Evolutionary conservation across 2,888 invertebrate genomes (phyloP).

Genomic region (Hirtodrosophila confusa): DNA sequence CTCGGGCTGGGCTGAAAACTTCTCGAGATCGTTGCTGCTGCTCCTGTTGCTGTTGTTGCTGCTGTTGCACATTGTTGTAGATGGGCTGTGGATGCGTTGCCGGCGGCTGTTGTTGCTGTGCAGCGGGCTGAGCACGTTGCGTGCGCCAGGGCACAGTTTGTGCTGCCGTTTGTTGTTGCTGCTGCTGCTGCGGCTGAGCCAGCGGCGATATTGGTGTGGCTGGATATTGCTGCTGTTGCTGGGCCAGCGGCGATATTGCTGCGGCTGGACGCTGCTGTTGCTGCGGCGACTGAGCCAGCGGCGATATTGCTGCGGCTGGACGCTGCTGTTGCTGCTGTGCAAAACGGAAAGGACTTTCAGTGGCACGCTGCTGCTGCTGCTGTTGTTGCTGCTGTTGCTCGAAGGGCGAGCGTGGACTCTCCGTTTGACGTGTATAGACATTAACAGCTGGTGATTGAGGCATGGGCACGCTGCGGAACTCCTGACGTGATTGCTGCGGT

Average conservation of each 20-base stretch:
- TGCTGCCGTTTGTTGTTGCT: conserved; percentile 56
- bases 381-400: conserved; percentile 63
- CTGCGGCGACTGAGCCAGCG: conserved; percentile 50
- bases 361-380: conserved; percentile 55
- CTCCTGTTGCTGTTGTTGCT: conserved; percentile 50
- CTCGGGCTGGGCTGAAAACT: conserved; percentile 70
- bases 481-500: conserved; percentile 64
- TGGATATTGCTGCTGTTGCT: conserved; percentile 54
- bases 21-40: conserved; percentile 78
- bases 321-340: conserved; percentile 61
- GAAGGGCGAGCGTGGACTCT: conserved; percentile 74
- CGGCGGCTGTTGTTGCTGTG: conserved; percentile 38
- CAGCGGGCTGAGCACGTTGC: conserved; percentile 71
- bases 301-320: conserved; percentile 60
- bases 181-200: conserved; percentile 52
- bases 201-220: conserved; percentile 64
- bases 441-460: conserved; percentile 76
- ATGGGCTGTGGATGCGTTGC: conserved; percentile 74
- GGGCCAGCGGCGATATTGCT: conserved; percentile 64
- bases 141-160: conserved; percentile 81
- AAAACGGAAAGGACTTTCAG: conserved; percentile 64
- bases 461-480: conserved; percentile 81
- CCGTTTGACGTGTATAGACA: conserved; percentile 78
- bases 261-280: conserved; percentile 55
- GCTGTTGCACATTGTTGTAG: conserved; percentile 78